These are phyloP conservation scores for Nicator chloris DNA, from an alignment of 2,113 vertebrate genomes.

Conservation along the genomic window DNA sequence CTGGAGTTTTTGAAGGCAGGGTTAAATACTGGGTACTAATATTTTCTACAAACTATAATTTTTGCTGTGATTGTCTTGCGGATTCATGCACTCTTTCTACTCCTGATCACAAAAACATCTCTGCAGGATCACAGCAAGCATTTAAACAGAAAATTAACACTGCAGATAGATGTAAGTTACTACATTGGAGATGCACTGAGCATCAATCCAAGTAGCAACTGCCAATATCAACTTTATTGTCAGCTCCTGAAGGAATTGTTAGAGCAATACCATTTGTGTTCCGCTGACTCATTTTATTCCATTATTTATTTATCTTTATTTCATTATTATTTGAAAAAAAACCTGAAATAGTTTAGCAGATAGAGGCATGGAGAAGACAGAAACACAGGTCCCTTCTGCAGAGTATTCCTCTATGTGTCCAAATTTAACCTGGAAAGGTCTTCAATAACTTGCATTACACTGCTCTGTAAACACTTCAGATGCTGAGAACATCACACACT, in stretches of 20 bases:
- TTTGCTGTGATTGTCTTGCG: neutral
- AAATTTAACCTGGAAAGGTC: neutral
- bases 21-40: neutral
- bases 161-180: neutral
- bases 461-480: neutral
- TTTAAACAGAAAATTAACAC: neutral
- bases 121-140: neutral
- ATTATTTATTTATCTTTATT: neutral
- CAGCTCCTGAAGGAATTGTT: neutral
- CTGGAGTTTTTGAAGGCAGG: neutral
- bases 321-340: neutral
- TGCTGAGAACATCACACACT: neutral
- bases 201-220: neutral
- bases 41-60: neutral
- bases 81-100: neutral
- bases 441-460: neutral
- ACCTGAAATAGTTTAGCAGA: neutral
- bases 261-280: neutral
- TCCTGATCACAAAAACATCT: neutral
- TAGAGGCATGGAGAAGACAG: neutral
- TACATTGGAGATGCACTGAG: neutral
- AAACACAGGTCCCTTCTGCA: neutral
- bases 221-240: neutral
- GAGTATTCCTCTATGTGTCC: neutral
- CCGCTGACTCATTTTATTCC: neutral